Base-by-base conservation (phyloP, 2,888 invertebrate species). In the Apeira syringaria region DNA sequence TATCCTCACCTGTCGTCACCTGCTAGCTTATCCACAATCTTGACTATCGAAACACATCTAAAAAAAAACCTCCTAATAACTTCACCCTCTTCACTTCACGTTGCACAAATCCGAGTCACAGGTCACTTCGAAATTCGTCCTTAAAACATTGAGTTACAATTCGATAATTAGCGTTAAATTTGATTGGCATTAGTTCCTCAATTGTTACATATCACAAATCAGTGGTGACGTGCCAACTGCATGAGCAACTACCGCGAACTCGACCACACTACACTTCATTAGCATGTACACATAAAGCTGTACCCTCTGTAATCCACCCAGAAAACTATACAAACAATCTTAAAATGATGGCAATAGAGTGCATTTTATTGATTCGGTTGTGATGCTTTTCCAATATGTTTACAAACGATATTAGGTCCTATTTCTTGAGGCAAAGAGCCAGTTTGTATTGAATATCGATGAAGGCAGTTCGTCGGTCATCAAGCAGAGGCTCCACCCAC, bases 161-260 rank as follows among this genome's bases (percentile, higher is more conserved):
- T 27, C 17, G 18, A 17, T 31, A 39, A 45, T 45, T 45, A 45
- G 45, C 45, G 27, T 24, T 34, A 41, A 41, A 45, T 28, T 22
- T 17, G 36, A 47, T 34, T 37, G 7, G 27, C 40, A 50, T 38
- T 26, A 47, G 42, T 43, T 47, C 55, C 56, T 64, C 55, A 71
- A 61, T 64, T 72, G 67, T 74, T 76, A 78, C 76, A 77, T 71
- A 69, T 76, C 42, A 80, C 76, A 78, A 79, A 78, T 82, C 74
- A 71, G 75, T 71, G 77, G 68, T 76, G 73, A 75, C 88, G 88
- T 84, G 83, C 80, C 85, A 77, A 75, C 87, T 76, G 84, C 74
- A 74, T 80, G 88, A 85, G 74, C 78, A 79, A 80, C 86, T 79
- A 81, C 79, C 78, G 78, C 85, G 78, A 86, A 88, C 88, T 87